Conservation (phyloP, 2,888 invertebrate genomes). For the Plebejus melissa region DNA sequence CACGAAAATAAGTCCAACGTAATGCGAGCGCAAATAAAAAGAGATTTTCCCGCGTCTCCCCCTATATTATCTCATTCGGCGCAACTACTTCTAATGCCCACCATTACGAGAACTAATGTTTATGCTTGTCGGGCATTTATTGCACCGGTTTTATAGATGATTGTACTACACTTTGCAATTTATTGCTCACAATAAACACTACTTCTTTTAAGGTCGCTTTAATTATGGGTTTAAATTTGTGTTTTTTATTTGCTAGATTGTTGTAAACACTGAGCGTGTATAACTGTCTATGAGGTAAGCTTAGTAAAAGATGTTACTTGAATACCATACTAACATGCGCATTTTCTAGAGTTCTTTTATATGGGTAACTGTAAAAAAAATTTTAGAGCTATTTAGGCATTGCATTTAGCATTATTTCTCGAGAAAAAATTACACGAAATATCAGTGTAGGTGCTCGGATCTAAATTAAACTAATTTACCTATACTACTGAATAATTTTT, state of each 20-base stretch:
- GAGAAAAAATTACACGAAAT: no score
- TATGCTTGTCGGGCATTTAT: conserved; percentile 62
- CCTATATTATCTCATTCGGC: conserved; percentile 54
- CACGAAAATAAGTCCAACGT: conserved; percentile 32
- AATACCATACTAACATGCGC: no score
- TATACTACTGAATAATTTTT: no score
- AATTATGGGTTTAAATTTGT: background rate
- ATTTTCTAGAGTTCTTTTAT: no score
- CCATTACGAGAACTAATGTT: conserved; percentile 68
- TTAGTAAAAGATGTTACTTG: no score
- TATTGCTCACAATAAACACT: conserved; percentile 22
- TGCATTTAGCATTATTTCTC: no score
- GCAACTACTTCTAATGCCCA: conserved; percentile 58
- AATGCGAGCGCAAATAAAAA: conserved; percentile 33
- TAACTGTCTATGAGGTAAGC: background rate
- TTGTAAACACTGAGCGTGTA: background rate
- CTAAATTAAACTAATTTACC: no score
- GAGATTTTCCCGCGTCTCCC: conserved; percentile 31
- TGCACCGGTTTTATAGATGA: conserved; percentile 43
- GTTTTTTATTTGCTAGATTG: background rate
- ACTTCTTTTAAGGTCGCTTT: conserved; percentile 2
- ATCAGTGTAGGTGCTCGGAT: no score
- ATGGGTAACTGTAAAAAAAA: no score
- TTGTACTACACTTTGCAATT: conserved; percentile 34
- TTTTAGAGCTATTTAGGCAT: no score